Base-by-base conservation (phyloP, 1,140 invertebrate species). In the Drosophila chauvacae region DNA sequence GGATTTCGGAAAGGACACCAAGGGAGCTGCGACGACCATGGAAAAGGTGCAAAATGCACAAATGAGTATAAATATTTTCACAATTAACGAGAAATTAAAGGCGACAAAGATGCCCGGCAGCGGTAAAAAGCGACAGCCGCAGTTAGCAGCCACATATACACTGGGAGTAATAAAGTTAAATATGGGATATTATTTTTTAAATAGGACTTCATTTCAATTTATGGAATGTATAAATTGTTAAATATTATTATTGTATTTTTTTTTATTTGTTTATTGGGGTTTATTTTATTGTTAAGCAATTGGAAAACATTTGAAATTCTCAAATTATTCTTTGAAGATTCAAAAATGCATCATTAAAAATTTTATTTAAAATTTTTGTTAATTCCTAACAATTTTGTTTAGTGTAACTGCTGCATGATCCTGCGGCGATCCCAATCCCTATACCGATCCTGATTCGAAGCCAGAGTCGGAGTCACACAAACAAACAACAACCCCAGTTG, bases 21-120 rank as follows among this genome's bases (percentile, higher is more conserved):
- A 16, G 61, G 37, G 37, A 56, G 18, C 20, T 45, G 72, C 66
- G 61, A 73, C 51, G 77, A 47, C 63, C 56, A 55, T 39, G 76
- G 83, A 81, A 91, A 91, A 90, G 87, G 87, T 87, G 83, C 80
- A 91, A 91, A 87, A 90, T 81, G 83, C 87, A 84, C 87, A 90
- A 90, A 90, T 90, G 87, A 91, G 87, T 90, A 87, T 90, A 90
- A 90, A 90, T 90, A 90, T 90, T 90, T 90, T 90, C 50, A 90
- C 87, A 90, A 90, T 90, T 90, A 90, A 90, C 85, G 59, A 90
- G 81, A 90, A 90, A 90, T 90, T 90, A 90, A 90, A 90, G 82
- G 84, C 85, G 85, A 90, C 86, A 90, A 88, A 90, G 85, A 85
- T 85, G 68, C 77, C 74, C 63, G 65, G 64, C 57, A 55, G 64